Evolutionary conservation across 2,113 vertebrate genomes (phyloP).

Genomic region (Spilogale gracilis): DNA sequence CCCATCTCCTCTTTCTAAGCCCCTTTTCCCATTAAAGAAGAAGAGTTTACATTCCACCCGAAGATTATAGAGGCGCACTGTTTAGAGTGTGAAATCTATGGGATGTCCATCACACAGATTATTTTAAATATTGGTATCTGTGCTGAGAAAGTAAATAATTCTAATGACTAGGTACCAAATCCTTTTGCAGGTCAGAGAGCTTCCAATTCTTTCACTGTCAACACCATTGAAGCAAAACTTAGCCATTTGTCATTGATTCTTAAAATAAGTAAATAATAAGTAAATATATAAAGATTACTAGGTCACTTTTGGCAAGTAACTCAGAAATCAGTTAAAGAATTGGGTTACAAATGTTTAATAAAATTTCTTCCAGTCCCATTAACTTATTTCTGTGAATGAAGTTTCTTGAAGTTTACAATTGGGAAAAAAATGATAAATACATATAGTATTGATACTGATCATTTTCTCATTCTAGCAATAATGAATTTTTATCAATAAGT

Average conservation of each 20-base stretch:
- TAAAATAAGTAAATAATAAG: background rate
- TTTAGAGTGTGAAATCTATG: background rate
- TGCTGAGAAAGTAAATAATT: background rate
- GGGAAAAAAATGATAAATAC: background rate
- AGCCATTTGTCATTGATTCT: background rate
- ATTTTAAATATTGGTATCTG: background rate
- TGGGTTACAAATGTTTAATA: background rate
- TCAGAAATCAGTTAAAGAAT: conserved; percentile 49
- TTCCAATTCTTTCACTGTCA: background rate
- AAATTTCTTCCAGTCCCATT: background rate
- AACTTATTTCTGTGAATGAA: conserved; percentile 9
- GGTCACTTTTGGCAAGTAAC: background rate
- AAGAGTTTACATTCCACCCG: background rate
- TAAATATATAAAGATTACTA: background rate
- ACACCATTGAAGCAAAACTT: background rate
- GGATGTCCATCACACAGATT: no score
- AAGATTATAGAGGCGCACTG: background rate
- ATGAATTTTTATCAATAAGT: background rate
- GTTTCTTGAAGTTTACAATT: background rate
- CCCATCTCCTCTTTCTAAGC: background rate
- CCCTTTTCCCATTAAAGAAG: background rate
- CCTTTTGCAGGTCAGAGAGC: background rate
- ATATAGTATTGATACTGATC: background rate
- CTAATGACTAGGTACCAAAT: background rate
- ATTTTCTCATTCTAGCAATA: background rate